Evolutionary conservation across 2,113 vertebrate species (phyloP), one percentile per base, ranked within the genome.

Genomic region (Phylloscopus trochiloides): DNA sequence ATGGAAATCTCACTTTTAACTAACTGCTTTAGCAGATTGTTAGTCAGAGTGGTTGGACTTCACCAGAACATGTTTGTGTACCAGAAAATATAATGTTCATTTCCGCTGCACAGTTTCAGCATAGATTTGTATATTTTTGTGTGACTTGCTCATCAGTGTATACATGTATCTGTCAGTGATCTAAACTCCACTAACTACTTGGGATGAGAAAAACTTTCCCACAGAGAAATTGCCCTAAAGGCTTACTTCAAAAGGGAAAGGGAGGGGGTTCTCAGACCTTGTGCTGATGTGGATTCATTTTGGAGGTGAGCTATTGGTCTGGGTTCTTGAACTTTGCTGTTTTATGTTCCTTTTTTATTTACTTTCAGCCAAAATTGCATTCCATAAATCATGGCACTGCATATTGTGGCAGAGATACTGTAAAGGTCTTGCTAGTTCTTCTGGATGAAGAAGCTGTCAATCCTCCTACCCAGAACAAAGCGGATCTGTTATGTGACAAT

Each of bases 321-420:
- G 45, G 9, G 26, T 84, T 57, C 18, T 18, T 94, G 57, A 63
- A 68, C 34, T 88, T 67, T 55, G 24, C 40, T 36, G 2, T 19
- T 78, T 7, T 77, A 11, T 73, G 10, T 45, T 93, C 17, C 22
- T 74, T 94, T 92, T 94, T 57, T 80, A 17, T 97, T 94, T 95
- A 38, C 40, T 97, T 97, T 17, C 96, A 99, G 99, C 99, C 99
- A 58, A 99, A 98, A 97, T 96, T 98, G 3, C 96, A 99, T 89
- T 96, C 98, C 10, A 98, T 99, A 95, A 99, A 99, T 96, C 99
- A 98, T 36, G 98, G 97, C 73, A 99, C 99, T 18, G 98, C 97
- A 1, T 99, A 98, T 31, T 98, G 98, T 73, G 99, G 99, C 52
- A 98, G 99, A 95, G 98, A 99, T 79, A 99, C 98, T 2, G 94